Base-by-base conservation (phyloP, 2,888 invertebrate species). In the Mythimna pallens region DNA sequence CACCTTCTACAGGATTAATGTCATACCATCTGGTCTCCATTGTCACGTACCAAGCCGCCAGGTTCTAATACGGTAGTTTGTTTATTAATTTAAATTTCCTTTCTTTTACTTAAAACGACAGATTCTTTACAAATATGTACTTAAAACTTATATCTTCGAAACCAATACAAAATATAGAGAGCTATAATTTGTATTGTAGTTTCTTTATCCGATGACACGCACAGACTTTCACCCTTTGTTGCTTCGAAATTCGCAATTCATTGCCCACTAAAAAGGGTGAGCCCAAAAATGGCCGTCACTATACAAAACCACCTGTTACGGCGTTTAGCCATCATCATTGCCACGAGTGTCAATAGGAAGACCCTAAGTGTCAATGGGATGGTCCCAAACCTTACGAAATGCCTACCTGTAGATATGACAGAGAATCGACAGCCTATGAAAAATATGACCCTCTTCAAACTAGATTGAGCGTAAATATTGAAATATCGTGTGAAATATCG, bases 401-500 rank as follows among this genome's bases (percentile, higher is more conserved):
- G 54, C 72, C 55, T 80, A 80, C 83, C 81, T 80, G 65, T 69
- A 76, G 57, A 76, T 76, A 14, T 76, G 83, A 83, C 80, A 72
- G 74, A 57, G n/a, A 82, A 61, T 61, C 63, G 68, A 79, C 83
- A 83, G 62, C 71, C 64, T 83, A 70, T 72, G 67, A 80, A 81
- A 80, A 76, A 80, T 76, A 76, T 67, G 62, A 81, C 81, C 81
- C 81, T 81, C 81, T 81, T 81, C 83, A 81, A 80, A 83, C 64
- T 83, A 72, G 71, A 83, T 81, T 83, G 81, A 80, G 81, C 81
- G 83, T 83, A 76, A 81, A 83, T 81, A 81, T 72, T 72, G 79
- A 78, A 80, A 82, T 80, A 82, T 82, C 73, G 64, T 64, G 58
- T 79, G 75, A 80, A 75, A 83, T 81, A 81, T 80, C 82, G 80